phyloP scores from a whole-genome alignment of 2,797 vertebrate species.

The Psittacula derbiana region DNA sequence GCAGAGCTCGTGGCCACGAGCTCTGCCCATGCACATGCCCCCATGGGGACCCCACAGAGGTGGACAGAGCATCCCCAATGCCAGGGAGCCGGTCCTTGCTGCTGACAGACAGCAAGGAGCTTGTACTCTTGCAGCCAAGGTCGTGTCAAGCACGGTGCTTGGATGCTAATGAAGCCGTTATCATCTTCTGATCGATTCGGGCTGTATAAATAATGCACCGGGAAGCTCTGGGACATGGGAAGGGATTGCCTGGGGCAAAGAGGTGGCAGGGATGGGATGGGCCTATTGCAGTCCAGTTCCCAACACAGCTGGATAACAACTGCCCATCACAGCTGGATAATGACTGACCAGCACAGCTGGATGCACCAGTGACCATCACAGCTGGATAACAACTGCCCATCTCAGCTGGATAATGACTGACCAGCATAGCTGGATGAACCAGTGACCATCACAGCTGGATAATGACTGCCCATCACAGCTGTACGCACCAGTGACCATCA shows the following conservation, averaged over 20 bases:
- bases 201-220: constrained; percentile 55
- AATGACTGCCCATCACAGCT: too few relatives aligned
- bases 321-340: too few relatives aligned
- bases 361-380: not conserved
- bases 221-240: not conserved
- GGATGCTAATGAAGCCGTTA: constrained; percentile 66
- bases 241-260: constrained; percentile 28
- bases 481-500: too few relatives aligned
- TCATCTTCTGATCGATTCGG: constrained; percentile 45
- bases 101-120: not conserved
- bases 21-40: not conserved
- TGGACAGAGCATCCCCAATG: not conserved
- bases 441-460: not conserved
- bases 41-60: not conserved
- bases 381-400: not conserved
- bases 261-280: not conserved
- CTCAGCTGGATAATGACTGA: not conserved
- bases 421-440: not conserved
- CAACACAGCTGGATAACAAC: not conserved
- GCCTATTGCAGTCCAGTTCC: not conserved
- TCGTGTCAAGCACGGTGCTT: not conserved
- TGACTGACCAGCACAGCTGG: not conserved
- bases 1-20: not conserved
- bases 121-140: constrained; percentile 55
- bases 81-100: not conserved